These are phyloP conservation scores for Scaptomyza hsui DNA, from an alignment of 1,140 invertebrate species.

Conservation along the genomic window DNA sequence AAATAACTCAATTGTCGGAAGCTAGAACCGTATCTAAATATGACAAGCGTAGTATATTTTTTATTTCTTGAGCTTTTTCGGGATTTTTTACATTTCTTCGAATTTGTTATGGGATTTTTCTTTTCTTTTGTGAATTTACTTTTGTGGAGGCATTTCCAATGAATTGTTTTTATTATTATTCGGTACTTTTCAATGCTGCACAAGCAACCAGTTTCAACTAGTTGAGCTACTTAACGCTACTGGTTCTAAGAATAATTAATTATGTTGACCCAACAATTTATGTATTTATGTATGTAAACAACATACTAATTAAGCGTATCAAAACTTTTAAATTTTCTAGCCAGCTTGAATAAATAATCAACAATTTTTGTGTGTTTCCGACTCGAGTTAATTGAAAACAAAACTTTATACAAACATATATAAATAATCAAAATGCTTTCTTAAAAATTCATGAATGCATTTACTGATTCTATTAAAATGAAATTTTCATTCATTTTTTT, in stretches of 20 bases:
- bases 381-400: background rate
- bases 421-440: conserved; percentile 9
- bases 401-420: background rate
- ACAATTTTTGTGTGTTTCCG: background rate
- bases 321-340: background rate
- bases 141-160: conserved; percentile 3
- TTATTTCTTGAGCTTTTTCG: background rate
- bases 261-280: no score
- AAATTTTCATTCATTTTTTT: background rate
- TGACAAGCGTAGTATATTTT: no score
- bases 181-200: conserved; percentile 4
- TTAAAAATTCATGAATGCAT: background rate
- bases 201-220: background rate
- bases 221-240: background rate
- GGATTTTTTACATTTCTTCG: background rate
- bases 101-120: background rate
- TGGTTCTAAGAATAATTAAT: background rate
- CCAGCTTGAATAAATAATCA: background rate
- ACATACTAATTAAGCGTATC: no score
- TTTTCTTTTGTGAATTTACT: background rate
- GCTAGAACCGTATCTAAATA: no score
- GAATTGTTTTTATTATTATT: conserved; percentile 16
- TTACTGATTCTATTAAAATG: background rate
- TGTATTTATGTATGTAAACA: no score
- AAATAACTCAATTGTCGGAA: no score